These are phyloP conservation scores for Aphrophora alni DNA, from an alignment of 2,888 invertebrate genomes.

Conservation along the genomic window DNA sequence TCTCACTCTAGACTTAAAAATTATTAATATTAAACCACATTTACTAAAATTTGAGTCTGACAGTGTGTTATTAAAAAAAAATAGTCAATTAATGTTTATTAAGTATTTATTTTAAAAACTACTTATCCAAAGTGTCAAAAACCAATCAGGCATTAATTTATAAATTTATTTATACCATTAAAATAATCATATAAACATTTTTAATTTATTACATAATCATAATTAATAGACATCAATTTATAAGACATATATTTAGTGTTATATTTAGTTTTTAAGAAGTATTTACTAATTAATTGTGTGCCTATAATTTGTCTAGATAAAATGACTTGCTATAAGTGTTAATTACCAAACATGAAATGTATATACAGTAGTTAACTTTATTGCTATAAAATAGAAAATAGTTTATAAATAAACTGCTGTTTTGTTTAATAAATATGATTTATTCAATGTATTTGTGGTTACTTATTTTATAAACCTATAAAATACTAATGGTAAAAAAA, in stretches of 20 bases:
- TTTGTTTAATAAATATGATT: not conserved
- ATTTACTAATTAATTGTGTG: not conserved
- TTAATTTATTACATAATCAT: not conserved
- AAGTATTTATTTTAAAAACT: too few relatives aligned
- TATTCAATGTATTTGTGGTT: not conserved
- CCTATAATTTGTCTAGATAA: not conserved
- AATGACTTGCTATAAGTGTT: not conserved
- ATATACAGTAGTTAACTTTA: not conserved
- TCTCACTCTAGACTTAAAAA: too few relatives aligned
- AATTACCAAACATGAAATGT: constrained; percentile 3
- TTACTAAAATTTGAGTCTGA: too few relatives aligned
- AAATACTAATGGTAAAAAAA: too few relatives aligned
- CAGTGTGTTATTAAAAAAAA: too few relatives aligned
- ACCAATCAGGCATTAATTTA: too few relatives aligned
- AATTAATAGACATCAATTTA: not conserved
- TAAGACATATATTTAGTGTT: not conserved
- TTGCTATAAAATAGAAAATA: not conserved
- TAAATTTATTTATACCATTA: not conserved
- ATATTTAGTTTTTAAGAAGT: not conserved
- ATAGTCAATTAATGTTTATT: too few relatives aligned
- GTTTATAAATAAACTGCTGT: not conserved
- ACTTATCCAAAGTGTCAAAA: too few relatives aligned
- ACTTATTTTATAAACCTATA: not conserved
- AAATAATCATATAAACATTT: not conserved
- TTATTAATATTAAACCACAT: too few relatives aligned